Evolutionary conservation across 64 coral and sea anemone genomes (phyloP).

Genomic region (Montipora cactus): DNA sequence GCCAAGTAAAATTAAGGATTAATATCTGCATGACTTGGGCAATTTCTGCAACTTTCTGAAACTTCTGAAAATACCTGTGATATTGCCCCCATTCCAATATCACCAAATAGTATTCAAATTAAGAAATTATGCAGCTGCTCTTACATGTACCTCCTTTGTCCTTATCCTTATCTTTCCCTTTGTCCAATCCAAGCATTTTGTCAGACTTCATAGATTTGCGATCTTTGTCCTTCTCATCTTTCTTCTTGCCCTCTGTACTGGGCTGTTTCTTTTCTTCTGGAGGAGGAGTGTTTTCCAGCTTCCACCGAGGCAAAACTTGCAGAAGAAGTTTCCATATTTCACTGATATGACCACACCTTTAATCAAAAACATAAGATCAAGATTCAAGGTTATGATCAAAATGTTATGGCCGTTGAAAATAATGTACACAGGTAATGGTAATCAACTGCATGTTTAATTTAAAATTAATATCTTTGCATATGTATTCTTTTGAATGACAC

Average conservation of each 20-base stretch:
- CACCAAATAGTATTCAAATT: too few relatives aligned
- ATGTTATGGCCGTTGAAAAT: too few relatives aligned
- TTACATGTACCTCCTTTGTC: slow-evolving; percentile 32
- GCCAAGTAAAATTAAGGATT: too few relatives aligned
- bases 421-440: too few relatives aligned
- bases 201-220: slow-evolving; percentile 74
- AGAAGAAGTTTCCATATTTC: slow-evolving; percentile 91
- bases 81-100: too few relatives aligned
- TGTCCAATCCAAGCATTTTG: slow-evolving; percentile 66
- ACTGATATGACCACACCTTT: slow-evolving; percentile 81
- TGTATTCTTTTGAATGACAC: too few relatives aligned
- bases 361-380: neutral
- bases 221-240: slow-evolving; percentile 80
- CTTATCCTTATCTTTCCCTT: slow-evolving; percentile 72
- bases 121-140: neutral
- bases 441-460: too few relatives aligned
- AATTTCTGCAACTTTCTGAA: too few relatives aligned
- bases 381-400: neutral
- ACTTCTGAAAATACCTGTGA: too few relatives aligned
- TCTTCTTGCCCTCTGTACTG: slow-evolving; percentile 55
- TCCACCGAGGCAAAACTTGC: slow-evolving; percentile 89
- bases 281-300: slow-evolving; percentile 92
- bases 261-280: slow-evolving; percentile 80
- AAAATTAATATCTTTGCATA: too few relatives aligned
- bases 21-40: too few relatives aligned